Conservation (phyloP, 2,797 vertebrate genomes). For the Melanogrammus aeglefinus region DNA sequence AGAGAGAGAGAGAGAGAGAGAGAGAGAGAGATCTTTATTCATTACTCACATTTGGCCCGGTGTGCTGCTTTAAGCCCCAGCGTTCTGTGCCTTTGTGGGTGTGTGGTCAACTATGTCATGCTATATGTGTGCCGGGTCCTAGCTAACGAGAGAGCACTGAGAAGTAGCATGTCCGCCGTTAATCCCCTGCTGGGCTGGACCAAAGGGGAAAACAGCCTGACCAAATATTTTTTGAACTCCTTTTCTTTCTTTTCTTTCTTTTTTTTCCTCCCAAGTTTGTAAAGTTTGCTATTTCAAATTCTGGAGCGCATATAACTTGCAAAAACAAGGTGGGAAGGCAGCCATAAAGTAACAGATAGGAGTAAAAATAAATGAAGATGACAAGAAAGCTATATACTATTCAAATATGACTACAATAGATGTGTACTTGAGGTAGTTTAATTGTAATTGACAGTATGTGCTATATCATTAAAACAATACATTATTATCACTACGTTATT, state of each 20-base stretch:
- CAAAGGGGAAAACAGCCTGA: conserved; percentile 17
- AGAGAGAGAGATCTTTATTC: conserved; percentile 23
- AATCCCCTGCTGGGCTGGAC: conserved; percentile 26
- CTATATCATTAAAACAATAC: background rate
- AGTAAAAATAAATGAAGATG: background rate
- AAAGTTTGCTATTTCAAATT: background rate
- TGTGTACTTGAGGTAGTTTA: background rate
- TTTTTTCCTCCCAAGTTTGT: background rate
- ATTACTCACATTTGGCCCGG: conserved; percentile 2
- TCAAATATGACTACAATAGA: background rate
- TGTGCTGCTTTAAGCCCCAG: background rate
- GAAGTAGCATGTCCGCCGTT: conserved; percentile 22
- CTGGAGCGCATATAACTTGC: background rate
- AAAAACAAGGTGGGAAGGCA: no score
- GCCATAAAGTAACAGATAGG: background rate
- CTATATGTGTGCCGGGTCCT: conserved; percentile 22
- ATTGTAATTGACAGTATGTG: background rate
- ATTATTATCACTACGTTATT: background rate
- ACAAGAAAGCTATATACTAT: background rate
- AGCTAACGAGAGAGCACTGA: conserved; percentile 15
- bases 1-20: background rate
- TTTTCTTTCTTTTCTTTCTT: background rate
- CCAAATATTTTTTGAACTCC: conserved; percentile 5
- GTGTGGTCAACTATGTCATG: conserved; percentile 23
- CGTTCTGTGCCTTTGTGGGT: conserved; percentile 23